These are phyloP conservation scores for Drosophila merina DNA, from an alignment of 2,888 invertebrate species.

Conservation along the genomic window DNA sequence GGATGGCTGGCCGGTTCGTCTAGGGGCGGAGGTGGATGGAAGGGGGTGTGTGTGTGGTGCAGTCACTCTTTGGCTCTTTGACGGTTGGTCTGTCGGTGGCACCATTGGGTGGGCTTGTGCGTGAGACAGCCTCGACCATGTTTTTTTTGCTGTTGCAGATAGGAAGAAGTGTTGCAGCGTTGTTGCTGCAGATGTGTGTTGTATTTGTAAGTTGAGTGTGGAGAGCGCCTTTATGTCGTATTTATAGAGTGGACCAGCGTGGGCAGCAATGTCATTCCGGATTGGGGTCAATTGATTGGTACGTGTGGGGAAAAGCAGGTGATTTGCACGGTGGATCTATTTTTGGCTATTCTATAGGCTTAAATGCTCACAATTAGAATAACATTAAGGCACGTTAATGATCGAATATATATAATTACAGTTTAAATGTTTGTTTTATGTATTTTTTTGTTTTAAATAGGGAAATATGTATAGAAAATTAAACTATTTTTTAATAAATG, in stretches of 20 bases:
- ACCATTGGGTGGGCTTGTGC: constrained; percentile 33
- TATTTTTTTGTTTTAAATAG: no score
- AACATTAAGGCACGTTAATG: background rate
- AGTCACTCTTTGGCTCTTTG: constrained; percentile 31
- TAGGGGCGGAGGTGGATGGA: background rate
- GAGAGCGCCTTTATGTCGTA: constrained; percentile 44
- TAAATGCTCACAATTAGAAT: constrained; percentile 12
- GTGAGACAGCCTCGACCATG: constrained; percentile 24
- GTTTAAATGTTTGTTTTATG: no score
- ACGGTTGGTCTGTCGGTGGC: constrained; percentile 47
- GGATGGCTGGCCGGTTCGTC: constrained; percentile 10
- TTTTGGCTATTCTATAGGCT: constrained; percentile 22
- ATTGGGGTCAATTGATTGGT: constrained; percentile 74
- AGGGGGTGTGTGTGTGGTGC: constrained; percentile 31
- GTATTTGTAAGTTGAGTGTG: constrained; percentile 16
- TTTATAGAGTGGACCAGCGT: constrained; percentile 72
- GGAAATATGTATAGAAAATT: no score
- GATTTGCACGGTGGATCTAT: constrained; percentile 41
- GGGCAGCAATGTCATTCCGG: constrained; percentile 44
- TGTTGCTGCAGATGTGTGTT: constrained; percentile 51
- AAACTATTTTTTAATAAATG: no score
- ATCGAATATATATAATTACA: background rate
- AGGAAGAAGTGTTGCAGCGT: constrained; percentile 42
- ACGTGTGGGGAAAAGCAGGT: constrained; percentile 39
- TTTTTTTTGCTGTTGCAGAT: constrained; percentile 23